Percentiles rank a stretch among this genome's conserved stretches.
These are phyloP conservation scores for Helarctos malayanus DNA, from an alignment of 2,797 vertebrate genomes.

Conservation along the genomic window DNA sequence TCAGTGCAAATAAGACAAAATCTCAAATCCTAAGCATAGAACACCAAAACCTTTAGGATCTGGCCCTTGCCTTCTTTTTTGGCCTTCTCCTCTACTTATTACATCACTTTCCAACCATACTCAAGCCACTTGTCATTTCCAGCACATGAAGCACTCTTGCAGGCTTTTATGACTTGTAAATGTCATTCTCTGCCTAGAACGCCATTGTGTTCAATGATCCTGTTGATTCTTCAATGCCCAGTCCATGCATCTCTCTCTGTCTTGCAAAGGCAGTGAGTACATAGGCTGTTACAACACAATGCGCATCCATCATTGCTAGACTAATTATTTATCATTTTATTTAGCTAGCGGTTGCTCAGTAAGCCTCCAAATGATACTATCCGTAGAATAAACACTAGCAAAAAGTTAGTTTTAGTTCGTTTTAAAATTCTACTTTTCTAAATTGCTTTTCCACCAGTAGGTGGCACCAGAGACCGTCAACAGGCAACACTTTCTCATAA, in stretches of 20 bases:
- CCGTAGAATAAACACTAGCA: conserved; percentile 7
- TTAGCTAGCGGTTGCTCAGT: neutral
- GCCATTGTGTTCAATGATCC: neutral
- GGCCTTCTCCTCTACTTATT: neutral
- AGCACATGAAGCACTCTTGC: neutral
- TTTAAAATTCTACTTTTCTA: conserved; percentile 18
- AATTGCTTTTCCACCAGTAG: conserved; percentile 27
- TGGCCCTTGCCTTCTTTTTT: neutral
- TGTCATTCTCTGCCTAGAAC: neutral
- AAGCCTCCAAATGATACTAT: neutral
- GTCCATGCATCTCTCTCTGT: neutral
- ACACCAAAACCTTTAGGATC: neutral
- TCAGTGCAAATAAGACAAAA: neutral
- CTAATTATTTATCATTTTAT: conserved; percentile 19
- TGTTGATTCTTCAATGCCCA: neutral
- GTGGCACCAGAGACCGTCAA: conserved; percentile 63
- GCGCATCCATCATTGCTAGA: neutral
- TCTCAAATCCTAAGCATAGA: neutral
- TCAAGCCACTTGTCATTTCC: neutral
- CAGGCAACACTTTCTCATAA: neutral
- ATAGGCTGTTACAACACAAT: neutral
- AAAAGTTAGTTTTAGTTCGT: neutral
- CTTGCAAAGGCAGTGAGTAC: neutral
- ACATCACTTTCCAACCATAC: neutral
- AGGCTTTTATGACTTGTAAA: neutral